These are phyloP conservation scores for Molossus alvarezi DNA, from an alignment of 2,797 vertebrate species.

Conservation along the genomic window DNA sequence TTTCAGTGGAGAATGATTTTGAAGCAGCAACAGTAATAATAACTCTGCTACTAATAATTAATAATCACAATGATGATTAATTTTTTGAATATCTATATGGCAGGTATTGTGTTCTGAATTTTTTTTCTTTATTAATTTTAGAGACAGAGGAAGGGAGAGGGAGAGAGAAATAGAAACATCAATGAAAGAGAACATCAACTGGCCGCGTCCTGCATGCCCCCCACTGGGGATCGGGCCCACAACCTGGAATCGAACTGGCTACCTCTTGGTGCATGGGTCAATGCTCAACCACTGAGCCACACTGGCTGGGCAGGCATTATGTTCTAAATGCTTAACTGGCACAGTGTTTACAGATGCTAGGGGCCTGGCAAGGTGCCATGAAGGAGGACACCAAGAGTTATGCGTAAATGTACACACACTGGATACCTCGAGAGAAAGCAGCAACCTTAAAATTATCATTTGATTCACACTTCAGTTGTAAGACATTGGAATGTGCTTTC, in stretches of 20 bases:
- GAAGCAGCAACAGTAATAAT: not conserved
- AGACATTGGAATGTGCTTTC: slow-evolving; percentile 44
- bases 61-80: not conserved
- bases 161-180: too few species aligned
- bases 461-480: slow-evolving; percentile 45
- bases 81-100: slow-evolving; percentile 36
- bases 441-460: slow-evolving; percentile 23
- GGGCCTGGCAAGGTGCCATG: not conserved
- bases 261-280: too few species aligned
- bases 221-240: too few species aligned
- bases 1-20: not conserved
- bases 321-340: slow-evolving; percentile 18
- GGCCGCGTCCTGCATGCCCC: too few species aligned
- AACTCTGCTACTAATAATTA: not conserved
- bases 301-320: not conserved
- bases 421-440: slow-evolving; percentile 2
- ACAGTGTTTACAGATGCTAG: not conserved
- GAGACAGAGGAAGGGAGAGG: too few species aligned
- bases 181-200: too few species aligned
- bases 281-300: too few species aligned
- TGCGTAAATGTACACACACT: not conserved
- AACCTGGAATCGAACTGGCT: too few species aligned
- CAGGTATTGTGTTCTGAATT: too few species aligned
- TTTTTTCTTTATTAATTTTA: too few species aligned
- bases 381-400: slow-evolving; percentile 17